phyloP scores from a whole-genome alignment of 2,888 invertebrate genomes.

The Hylaea fasciaria region DNA sequence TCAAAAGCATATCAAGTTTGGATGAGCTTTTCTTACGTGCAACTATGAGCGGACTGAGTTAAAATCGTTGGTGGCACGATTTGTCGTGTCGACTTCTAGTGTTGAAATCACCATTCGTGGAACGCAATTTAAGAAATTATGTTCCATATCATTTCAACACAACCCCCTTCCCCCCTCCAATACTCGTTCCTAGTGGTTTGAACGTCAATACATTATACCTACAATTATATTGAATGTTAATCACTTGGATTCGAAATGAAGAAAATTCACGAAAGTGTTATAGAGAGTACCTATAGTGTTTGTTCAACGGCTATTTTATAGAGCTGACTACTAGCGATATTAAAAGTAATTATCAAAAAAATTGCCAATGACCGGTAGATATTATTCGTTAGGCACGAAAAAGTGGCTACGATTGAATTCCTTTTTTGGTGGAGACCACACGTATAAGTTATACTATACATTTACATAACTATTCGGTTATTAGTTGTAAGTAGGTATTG shows the following conservation, averaged over 20 bases:
- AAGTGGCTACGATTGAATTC: no score
- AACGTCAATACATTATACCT: constrained; percentile 47
- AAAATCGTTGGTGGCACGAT: constrained; percentile 52
- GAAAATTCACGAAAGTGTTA: constrained; percentile 27
- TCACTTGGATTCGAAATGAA: constrained; percentile 37
- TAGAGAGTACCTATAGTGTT: neutral
- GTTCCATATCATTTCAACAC: constrained; percentile 59
- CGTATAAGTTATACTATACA: no score
- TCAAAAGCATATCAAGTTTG: neutral
- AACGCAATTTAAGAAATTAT: constrained; percentile 67
- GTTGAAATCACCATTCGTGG: constrained; percentile 62
- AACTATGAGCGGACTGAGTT: constrained; percentile 35
- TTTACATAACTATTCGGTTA: no score
- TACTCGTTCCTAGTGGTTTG: constrained; percentile 47
- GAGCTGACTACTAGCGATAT: neutral
- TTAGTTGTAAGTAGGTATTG: no score
- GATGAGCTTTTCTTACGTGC: constrained; percentile 17
- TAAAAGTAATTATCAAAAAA: neutral
- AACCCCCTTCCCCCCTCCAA: constrained; percentile 44
- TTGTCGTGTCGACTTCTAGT: constrained; percentile 53
- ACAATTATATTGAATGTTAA: constrained; percentile 47
- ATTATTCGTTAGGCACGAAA: no score
- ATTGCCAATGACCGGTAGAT: no score
- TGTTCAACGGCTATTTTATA: neutral
- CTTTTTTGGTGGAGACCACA: no score